phyloP scores from a whole-genome alignment of 2,113 vertebrate species.

The Gobius niger region DNA sequence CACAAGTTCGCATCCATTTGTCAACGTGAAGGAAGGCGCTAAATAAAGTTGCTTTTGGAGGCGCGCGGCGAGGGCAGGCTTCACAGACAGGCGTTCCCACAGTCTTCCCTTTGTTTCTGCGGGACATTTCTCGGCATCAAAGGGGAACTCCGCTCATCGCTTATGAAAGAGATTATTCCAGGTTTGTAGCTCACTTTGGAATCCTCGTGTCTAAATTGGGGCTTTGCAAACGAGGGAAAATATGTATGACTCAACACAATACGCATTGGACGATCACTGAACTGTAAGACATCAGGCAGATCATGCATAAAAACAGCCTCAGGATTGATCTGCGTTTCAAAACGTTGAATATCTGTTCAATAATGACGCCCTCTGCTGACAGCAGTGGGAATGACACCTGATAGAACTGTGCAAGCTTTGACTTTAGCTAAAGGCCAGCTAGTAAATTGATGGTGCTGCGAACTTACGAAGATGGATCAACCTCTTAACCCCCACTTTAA shows the following conservation, averaged over 20 bases:
- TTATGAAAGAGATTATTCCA: constrained; percentile 6
- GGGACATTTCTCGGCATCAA: constrained; percentile 6
- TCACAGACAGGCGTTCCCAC: neutral
- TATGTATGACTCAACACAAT: neutral
- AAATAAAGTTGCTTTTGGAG: constrained; percentile 7
- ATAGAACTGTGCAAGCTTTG: too few relatives aligned
- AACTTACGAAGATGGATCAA: too few relatives aligned
- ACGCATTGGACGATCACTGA: too few relatives aligned
- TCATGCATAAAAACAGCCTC: too few relatives aligned
- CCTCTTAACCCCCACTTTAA: too few relatives aligned
- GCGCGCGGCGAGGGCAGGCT: constrained; percentile 12
- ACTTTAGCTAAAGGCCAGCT: too few relatives aligned
- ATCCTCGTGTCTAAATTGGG: neutral
- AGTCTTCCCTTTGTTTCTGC: constrained; percentile 6
- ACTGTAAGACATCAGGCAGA: too few relatives aligned
- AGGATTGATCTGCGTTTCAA: too few relatives aligned
- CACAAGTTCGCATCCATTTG: constrained; percentile 5
- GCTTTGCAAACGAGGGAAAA: neutral
- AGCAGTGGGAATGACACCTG: too few relatives aligned
- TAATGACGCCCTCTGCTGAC: too few relatives aligned
- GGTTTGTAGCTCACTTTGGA: neutral
- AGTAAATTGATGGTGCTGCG: too few relatives aligned
- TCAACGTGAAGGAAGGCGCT: constrained; percentile 14
- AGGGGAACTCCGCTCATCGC: neutral
- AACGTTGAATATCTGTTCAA: too few relatives aligned